A percentile compares a stretch with the other conserved stretches of the same genome.
These are phyloP conservation scores for Xenopus tropicalis DNA, from an alignment of 2,113 vertebrate species.

Conservation along the genomic window DNA sequence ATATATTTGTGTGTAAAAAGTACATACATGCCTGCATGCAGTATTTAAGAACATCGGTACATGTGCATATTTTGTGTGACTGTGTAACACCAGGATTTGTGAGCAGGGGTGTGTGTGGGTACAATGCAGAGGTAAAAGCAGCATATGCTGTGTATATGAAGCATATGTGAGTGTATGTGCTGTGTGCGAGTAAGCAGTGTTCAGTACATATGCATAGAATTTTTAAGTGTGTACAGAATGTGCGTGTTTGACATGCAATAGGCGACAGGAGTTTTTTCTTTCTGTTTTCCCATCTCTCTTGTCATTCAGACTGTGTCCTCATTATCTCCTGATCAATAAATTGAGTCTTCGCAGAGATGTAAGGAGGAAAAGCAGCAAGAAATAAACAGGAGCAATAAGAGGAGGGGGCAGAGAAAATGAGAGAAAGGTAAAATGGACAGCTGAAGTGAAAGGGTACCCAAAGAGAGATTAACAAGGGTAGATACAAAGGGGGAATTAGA, in stretches of 20 bases:
- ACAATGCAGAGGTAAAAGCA: no score
- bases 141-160: neutral
- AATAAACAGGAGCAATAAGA: slow-evolving; percentile 33
- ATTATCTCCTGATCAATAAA: slow-evolving; percentile 46
- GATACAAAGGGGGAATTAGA: neutral
- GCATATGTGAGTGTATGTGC: neutral
- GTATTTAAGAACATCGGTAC: no score
- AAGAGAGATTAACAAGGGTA: neutral
- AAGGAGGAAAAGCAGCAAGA: slow-evolving; percentile 30
- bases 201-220: neutral
- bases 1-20: no score
- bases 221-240: slow-evolving; percentile 2
- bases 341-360: slow-evolving; percentile 43
- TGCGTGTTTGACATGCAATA: neutral
- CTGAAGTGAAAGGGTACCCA: neutral
- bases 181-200: neutral
- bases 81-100: no score
- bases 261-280: slow-evolving; percentile 25
- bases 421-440: neutral
- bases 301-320: slow-evolving; percentile 46
- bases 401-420: neutral
- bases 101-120: no score
- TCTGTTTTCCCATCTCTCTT: slow-evolving; percentile 36
- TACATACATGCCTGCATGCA: no score
- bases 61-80: no score